phyloP scores from a whole-genome alignment of 23 tunicate species.

The Trididemnum clinides region DNA sequence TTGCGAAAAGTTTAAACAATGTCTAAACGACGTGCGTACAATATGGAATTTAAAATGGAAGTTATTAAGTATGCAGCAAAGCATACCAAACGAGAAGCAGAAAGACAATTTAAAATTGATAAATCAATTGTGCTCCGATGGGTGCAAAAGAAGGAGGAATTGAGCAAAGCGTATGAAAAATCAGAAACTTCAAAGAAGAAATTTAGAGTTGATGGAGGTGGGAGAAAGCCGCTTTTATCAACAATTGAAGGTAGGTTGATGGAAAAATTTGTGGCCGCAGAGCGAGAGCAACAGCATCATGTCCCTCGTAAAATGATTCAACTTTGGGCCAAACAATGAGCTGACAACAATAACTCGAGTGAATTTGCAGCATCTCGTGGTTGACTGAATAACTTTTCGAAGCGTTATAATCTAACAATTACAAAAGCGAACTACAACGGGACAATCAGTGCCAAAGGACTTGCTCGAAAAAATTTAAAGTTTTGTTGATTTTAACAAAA shows the following conservation, averaged over 20 bases:
- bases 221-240: conserved; percentile 23
- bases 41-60: background rate
- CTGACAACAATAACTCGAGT: background rate
- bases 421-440: conserved; percentile 39
- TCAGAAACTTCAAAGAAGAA: conserved; percentile 40
- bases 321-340: conserved; percentile 35
- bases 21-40: background rate
- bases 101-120: conserved; percentile 31
- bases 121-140: conserved; percentile 51
- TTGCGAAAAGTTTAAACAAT: background rate
- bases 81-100: background rate
- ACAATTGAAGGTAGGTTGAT: conserved; percentile 40
- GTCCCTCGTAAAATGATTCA: conserved; percentile 32
- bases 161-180: conserved; percentile 22
- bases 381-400: background rate
- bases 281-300: conserved; percentile 43
- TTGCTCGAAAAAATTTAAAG: background rate
- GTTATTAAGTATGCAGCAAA: background rate
- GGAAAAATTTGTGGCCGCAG: conserved; percentile 30
- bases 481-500: background rate
- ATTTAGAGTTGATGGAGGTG: conserved; percentile 31
- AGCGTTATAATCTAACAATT: background rate
- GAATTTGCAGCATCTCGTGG: conserved; percentile 30
- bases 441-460: conserved; percentile 35
- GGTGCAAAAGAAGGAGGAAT: conserved; percentile 43